Evolutionary conservation across 2,797 vertebrate species (phyloP).

Genomic region (Podarcis siculus): DNA sequence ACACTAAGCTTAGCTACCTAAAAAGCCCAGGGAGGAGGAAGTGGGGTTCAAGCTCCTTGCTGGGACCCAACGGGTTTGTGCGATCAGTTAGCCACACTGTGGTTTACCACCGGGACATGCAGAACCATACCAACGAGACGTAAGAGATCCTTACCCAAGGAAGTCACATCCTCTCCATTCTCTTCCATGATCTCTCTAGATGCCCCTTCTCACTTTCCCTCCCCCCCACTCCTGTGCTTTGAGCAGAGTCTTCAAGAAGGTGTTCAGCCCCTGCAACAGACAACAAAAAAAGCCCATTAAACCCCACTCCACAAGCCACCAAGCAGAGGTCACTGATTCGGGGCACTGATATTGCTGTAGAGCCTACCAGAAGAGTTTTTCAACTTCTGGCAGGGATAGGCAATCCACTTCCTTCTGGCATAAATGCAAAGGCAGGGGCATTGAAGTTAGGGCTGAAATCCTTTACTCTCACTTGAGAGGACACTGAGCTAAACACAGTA

Average conservation of each 20-base stretch:
- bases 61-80: too few relatives aligned
- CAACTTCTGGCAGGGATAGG: not conserved
- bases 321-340: not conserved
- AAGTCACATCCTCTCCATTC: slow-evolving; percentile 30
- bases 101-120: not conserved
- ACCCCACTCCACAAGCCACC: not conserved
- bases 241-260: not conserved
- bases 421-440: not conserved
- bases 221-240: not conserved
- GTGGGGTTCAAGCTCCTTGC: too few relatives aligned
- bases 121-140: not conserved
- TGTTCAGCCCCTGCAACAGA: not conserved
- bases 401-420: not conserved
- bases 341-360: not conserved
- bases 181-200: slow-evolving; percentile 32
- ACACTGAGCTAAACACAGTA: not conserved
- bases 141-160: slow-evolving; percentile 35
- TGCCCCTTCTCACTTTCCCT: not conserved
- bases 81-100: too few relatives aligned
- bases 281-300: not conserved
- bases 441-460: not conserved
- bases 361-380: not conserved
- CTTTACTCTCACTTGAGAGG: not conserved
- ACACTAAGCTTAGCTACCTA: too few relatives aligned
- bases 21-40: too few relatives aligned